phyloP scores from a whole-genome alignment of 2,113 vertebrate species.

The Morone chrysops region DNA sequence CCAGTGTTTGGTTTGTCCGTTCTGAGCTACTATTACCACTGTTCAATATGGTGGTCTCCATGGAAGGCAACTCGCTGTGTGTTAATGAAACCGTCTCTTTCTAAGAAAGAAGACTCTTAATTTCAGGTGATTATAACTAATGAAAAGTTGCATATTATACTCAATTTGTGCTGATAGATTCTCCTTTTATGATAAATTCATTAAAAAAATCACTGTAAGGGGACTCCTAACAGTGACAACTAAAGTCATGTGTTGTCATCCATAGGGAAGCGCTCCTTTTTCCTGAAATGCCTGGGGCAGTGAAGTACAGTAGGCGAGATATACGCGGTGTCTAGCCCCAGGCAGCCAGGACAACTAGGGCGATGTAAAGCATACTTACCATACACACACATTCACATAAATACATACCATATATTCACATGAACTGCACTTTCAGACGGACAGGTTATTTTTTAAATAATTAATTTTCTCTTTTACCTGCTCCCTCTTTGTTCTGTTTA shows the following conservation, averaged over 20 bases:
- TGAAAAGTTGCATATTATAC: too few species aligned
- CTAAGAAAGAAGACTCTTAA: too few species aligned
- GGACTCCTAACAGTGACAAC: background rate
- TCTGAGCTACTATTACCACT: too few species aligned
- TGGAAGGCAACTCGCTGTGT: too few species aligned
- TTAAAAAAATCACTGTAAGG: background rate
- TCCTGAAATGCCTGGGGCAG: conserved; percentile 34
- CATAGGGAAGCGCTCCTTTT: background rate
- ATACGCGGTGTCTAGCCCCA: conserved; percentile 38
- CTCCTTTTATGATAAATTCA: background rate
- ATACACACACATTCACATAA: background rate
- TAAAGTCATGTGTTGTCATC: background rate
- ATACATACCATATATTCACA: background rate
- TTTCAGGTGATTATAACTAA: too few species aligned
- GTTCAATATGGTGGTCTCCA: too few species aligned
- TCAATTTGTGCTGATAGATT: too few species aligned
- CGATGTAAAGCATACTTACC: background rate
- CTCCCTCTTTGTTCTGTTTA: conserved; percentile 11
- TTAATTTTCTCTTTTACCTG: background rate
- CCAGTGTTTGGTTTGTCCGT: too few species aligned
- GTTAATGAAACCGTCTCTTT: too few species aligned
- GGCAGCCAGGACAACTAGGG: conserved; percentile 24
- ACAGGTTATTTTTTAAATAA: background rate
- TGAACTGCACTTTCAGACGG: background rate
- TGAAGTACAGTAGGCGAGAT: conserved; percentile 14